These are phyloP conservation scores for Pilophorus perplexus DNA, from an alignment of 2,888 invertebrate genomes.

Conservation along the genomic window DNA sequence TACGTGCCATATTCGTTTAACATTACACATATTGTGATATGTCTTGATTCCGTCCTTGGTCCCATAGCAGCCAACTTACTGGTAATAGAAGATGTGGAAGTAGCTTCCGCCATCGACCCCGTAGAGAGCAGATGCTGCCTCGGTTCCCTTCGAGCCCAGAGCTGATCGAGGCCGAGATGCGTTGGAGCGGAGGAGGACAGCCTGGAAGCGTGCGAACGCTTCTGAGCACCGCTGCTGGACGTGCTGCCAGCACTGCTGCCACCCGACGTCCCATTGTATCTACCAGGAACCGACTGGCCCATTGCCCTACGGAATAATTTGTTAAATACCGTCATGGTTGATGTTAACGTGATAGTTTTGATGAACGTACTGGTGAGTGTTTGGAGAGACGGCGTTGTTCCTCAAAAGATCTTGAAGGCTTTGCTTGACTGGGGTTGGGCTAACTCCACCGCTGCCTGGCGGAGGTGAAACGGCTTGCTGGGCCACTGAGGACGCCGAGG, in stretches of 20 bases:
- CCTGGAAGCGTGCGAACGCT: constrained; percentile 56
- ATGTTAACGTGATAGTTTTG: too few species aligned
- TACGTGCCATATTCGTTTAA: too few species aligned
- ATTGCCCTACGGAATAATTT: constrained; percentile 50
- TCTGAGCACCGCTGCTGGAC: constrained; percentile 36
- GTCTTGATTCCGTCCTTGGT: too few species aligned
- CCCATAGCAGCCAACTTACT: too few species aligned
- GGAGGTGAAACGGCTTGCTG: constrained; percentile 52
- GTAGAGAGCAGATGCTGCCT: constrained; percentile 81
- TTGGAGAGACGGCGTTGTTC: constrained; percentile 52
- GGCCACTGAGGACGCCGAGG: constrained; percentile 59
- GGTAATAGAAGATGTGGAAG: constrained; percentile 76
- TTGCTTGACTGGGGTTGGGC: constrained; percentile 51
- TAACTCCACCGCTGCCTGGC: constrained; percentile 52
- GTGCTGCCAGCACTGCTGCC: constrained; percentile 36
- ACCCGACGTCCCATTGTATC: constrained; percentile 44
- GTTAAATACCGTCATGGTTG: too few species aligned
- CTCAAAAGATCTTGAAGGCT: constrained; percentile 67
- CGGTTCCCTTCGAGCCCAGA: constrained; percentile 85
- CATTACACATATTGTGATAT: too few species aligned
- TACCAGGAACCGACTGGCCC: constrained; percentile 64
- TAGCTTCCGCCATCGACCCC: constrained; percentile 77
- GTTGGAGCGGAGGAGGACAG: constrained; percentile 86
- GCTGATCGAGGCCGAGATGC: constrained; percentile 74
- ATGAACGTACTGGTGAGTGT: constrained; percentile 40